Conservation (phyloP, 1,140 invertebrate genomes). For the Thaumetopoea pityocampa region DNA sequence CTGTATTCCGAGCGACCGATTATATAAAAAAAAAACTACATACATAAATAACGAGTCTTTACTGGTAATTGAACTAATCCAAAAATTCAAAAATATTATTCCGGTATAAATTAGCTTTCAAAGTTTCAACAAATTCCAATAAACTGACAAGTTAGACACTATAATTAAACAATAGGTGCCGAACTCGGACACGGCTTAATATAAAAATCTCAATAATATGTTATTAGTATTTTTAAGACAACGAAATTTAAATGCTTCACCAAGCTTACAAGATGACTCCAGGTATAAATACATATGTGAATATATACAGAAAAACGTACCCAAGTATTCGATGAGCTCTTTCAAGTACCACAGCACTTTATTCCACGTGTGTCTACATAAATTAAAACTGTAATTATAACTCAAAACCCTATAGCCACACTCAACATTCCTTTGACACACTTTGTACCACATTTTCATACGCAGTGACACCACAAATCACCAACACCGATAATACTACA, state of each 20-base stretch:
- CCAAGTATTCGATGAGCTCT: constrained; percentile 37
- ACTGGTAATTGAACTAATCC: too few relatives aligned
- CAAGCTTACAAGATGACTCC: background rate
- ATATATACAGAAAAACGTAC: constrained; percentile 31
- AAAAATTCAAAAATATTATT: too few relatives aligned
- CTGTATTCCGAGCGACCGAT: too few relatives aligned
- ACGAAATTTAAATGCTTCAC: background rate
- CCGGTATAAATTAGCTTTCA: too few relatives aligned
- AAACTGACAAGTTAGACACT: too few relatives aligned
- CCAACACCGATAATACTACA: background rate
- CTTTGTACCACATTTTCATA: constrained; percentile 23
- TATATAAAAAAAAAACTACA: too few relatives aligned
- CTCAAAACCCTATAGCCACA: constrained; percentile 13
- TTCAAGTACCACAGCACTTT: constrained; percentile 30
- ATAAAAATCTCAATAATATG: background rate
- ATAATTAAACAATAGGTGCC: too few relatives aligned
- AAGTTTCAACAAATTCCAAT: too few relatives aligned
- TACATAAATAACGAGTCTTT: too few relatives aligned
- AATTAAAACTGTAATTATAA: constrained; percentile 1
- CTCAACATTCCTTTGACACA: constrained; percentile 18
- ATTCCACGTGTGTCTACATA: constrained; percentile 10
- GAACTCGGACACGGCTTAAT: too few relatives aligned
- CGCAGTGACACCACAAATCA: constrained; percentile 1
- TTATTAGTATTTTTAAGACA: background rate
- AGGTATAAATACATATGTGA: background rate